Percentiles rank a stretch among this genome's conserved stretches.
Evolutionary conservation across 1,140 invertebrate species (phyloP).

Genomic region (Drosophila quadrilineata): DNA sequence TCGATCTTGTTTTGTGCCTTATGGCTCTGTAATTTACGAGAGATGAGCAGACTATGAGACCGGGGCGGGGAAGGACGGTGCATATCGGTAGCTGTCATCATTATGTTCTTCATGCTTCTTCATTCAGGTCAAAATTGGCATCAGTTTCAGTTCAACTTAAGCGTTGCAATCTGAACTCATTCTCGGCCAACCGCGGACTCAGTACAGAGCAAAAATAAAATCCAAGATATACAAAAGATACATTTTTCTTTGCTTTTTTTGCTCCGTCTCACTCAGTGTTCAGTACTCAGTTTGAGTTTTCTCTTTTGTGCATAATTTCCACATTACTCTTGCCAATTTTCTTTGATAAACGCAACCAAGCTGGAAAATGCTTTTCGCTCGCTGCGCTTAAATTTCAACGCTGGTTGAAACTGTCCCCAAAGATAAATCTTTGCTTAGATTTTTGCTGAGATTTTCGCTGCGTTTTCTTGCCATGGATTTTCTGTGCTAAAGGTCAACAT

Average conservation of each 20-base stretch:
- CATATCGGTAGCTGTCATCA: conserved; percentile 78
- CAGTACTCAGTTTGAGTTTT: background rate
- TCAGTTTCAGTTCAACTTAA: conserved; percentile 22
- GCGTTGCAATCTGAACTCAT: conserved; percentile 18
- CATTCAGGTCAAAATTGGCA: conserved; percentile 55
- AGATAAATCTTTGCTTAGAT: conserved; percentile 74
- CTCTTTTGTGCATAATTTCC: conserved; percentile 3
- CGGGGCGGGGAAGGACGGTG: conserved; percentile 18
- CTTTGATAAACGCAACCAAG: conserved; percentile 6
- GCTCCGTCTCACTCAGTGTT: background rate
- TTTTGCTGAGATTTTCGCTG: conserved; percentile 54
- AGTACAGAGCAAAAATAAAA: background rate
- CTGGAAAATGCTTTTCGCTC: conserved; percentile 2
- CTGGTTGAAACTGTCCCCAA: conserved; percentile 40
- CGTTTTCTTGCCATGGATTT: conserved; percentile 23
- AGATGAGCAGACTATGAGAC: too few species aligned
- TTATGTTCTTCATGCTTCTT: conserved; percentile 48
- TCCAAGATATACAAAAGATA: background rate
- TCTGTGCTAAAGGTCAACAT: conserved; percentile 67
- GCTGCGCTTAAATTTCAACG: conserved; percentile 55
- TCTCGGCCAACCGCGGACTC: background rate
- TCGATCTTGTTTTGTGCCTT: conserved; percentile 59
- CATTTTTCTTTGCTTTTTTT: background rate
- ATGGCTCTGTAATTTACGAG: conserved; percentile 69
- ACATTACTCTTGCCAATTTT: conserved; percentile 14